phyloP scores from a whole-genome alignment of 2,113 vertebrate genomes.

The Ranitomeya variabilis region DNA sequence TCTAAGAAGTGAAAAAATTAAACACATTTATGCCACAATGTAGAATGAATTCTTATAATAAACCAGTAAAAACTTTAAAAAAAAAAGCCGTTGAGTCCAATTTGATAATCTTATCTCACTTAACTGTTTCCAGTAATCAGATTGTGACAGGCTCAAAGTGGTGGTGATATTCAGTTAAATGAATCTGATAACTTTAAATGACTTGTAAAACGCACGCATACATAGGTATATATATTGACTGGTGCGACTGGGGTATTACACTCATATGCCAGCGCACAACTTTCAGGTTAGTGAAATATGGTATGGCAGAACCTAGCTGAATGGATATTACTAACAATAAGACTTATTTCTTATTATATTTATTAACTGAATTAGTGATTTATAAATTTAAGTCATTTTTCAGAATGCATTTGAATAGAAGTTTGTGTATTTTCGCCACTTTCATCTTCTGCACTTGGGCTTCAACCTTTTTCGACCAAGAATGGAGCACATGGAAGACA shows the following conservation, averaged over 20 bases:
- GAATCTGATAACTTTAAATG: neutral
- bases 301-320: neutral
- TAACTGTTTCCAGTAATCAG: constrained; percentile 30
- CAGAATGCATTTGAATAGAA: constrained; percentile 11
- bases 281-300: constrained; percentile 24
- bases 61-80: neutral
- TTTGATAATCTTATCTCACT: constrained; percentile 20
- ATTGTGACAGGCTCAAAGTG: neutral
- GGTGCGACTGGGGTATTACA: neutral
- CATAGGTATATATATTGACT: neutral
- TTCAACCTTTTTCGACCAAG: constrained; percentile 37
- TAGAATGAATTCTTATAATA: neutral
- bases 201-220: neutral
- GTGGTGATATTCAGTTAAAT: neutral
- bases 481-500: constrained; percentile 40
- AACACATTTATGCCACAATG: neutral
- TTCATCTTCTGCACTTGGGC: constrained; percentile 23
- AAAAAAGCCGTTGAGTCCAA: neutral
- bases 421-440: neutral
- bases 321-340: neutral
- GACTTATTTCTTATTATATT: neutral
- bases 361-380: neutral
- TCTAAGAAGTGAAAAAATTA: neutral
- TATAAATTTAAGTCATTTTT: neutral
- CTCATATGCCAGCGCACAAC: neutral